Evolutionary conservation across 92 coral and sea anemone genomes (phyloP), one percentile per base, ranked within the genome.

Genomic region (Phymanthus crucifer): DNA sequence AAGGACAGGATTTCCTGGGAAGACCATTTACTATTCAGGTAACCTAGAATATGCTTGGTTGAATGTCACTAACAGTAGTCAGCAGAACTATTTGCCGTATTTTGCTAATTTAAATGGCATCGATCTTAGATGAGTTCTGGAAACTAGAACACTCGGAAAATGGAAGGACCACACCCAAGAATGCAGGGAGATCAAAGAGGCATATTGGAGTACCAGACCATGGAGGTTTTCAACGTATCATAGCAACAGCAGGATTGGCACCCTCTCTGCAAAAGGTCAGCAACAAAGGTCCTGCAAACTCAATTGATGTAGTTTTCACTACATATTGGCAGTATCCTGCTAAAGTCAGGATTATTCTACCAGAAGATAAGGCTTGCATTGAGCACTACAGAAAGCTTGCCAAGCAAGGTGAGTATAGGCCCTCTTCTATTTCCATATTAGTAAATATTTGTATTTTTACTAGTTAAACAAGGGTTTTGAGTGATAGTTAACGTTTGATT

Each of bases 301-400:
- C 94, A 10, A 95, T 95, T 69, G 99, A 95, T 75, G 87, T 95
- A 48, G 88, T 93, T 71, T 93, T 95, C 76, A 88, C 91, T 11
- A 89, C 99, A 1, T 95, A 95, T 69, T 95, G 99, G 99, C 97
- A 93, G 87, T 95, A 93, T 70, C 99, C 99, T 19, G 99, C 99
- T 31, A 95, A 95, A 85, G 99, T 95, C 14, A 87, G 99, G 76
- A 76, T 95, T 40, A 92, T 95, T 45, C 74, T 90, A 27, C 98
- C 94, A 0, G 89, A 90, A 72, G 96, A 95, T 67, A 93, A 86
- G 50, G 98, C 97, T 34, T 95, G 99, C 40, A 95, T 95, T 71
- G 94, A 91, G 71, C 90, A 86, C 68, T 93, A 89, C 80, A 89
- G 99, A 38, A 95, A 95, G 57, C 93, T 91, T 21, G 88, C 93